A percentile compares a stretch with the other conserved stretches of the same genome.
These are phyloP conservation scores for Heliconius himera DNA, from an alignment of 1,140 invertebrate species.

Conservation along the genomic window DNA sequence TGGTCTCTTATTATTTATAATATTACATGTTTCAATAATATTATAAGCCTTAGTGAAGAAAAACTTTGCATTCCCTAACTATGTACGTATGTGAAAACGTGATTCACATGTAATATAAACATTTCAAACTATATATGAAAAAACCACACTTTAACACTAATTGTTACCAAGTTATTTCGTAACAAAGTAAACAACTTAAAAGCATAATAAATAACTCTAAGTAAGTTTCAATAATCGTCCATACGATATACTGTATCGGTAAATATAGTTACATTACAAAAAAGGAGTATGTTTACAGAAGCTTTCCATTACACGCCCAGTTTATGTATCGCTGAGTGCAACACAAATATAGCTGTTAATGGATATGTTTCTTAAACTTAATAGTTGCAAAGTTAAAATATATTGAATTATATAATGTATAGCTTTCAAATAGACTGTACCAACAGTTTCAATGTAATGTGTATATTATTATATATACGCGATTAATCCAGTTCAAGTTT, in stretches of 20 bases:
- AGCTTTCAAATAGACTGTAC: no score
- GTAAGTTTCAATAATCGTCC: not conserved
- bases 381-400: not conserved
- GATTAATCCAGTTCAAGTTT: no score
- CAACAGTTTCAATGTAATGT: no score
- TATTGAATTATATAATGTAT: not conserved
- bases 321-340: slow-evolving; percentile 24
- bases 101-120: no score
- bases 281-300: slow-evolving; percentile 26
- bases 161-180: not conserved
- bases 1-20: no score
- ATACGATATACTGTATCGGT: slow-evolving; percentile 23
- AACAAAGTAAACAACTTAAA: slow-evolving; percentile 3
- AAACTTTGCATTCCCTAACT: no score
- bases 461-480: no score
- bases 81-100: no score
- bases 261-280: slow-evolving; percentile 22
- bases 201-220: slow-evolving; percentile 9
- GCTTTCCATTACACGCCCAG: slow-evolving; percentile 27
- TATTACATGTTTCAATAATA: no score
- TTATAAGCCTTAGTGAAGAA: no score
- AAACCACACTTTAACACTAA: not conserved
- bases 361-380: slow-evolving; percentile 18
- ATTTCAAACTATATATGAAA: not conserved
- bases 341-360: slow-evolving; percentile 27